These are phyloP conservation scores for Chaenogobius annularis DNA, from an alignment of 2,113 vertebrate genomes.

Conservation along the genomic window DNA sequence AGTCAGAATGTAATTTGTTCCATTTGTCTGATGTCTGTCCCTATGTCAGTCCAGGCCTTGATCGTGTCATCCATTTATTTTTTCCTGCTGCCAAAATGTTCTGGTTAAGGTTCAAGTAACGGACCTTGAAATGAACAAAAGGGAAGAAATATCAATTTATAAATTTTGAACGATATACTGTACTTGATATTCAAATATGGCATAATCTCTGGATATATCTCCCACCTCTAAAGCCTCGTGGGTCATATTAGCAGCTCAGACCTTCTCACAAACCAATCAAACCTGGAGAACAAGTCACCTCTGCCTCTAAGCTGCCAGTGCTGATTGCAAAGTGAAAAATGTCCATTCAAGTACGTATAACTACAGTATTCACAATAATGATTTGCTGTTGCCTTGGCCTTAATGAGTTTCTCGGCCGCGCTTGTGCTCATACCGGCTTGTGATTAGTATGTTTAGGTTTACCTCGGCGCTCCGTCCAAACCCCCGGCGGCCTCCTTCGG, in stretches of 20 bases:
- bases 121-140: no score
- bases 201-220: no score
- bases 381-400: background rate
- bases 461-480: conserved; percentile 20
- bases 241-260: background rate
- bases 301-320: background rate
- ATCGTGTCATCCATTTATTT: no score
- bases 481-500: conserved; percentile 25
- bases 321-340: background rate
- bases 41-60: no score
- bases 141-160: no score
- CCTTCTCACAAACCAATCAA: background rate
- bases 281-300: background rate
- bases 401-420: background rate
- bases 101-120: no score
- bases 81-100: no score
- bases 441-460: conserved; percentile 21
- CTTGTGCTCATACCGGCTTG: background rate
- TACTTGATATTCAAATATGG: no score
- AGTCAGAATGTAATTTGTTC: no score
- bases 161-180: no score
- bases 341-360: background rate
- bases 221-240: background rate
- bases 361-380: background rate
- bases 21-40: no score